phyloP scores from a whole-genome alignment of 2,797 vertebrate genomes.

The Lepilemur ruficaudatus region DNA sequence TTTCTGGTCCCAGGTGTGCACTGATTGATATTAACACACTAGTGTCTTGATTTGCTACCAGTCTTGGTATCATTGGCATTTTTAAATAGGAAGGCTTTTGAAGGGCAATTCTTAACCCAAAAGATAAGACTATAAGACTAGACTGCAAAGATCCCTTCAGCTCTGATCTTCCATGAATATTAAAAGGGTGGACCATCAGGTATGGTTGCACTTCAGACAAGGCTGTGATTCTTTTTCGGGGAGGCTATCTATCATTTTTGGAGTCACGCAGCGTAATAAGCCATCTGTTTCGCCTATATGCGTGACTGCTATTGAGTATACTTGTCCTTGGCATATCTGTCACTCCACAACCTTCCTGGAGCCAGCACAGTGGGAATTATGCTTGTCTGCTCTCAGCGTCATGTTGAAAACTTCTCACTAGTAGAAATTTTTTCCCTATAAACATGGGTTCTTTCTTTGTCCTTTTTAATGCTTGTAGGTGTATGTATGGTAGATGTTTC shows the following conservation, averaged over 20 bases:
- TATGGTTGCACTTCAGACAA: background rate
- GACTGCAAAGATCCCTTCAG: background rate
- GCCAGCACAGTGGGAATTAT: background rate
- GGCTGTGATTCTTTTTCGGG: background rate
- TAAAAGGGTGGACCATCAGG: background rate
- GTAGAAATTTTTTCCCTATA: background rate
- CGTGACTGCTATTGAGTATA: background rate
- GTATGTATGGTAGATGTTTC: constrained; percentile 11
- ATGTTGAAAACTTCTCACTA: background rate
- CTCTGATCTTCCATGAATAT: background rate
- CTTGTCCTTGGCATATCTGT: background rate
- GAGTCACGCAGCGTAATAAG: background rate
- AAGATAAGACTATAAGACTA: background rate
- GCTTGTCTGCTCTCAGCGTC: background rate
- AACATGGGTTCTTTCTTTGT: background rate
- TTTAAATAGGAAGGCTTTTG: background rate
- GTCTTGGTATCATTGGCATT: background rate
- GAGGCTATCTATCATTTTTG: background rate
- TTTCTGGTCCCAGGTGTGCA: background rate
- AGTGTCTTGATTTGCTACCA: background rate
- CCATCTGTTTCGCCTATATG: background rate
- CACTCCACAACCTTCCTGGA: background rate
- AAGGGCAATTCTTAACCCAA: background rate
- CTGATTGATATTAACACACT: background rate
- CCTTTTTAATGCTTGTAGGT: background rate